These are phyloP conservation scores for Orthonevra nobilis DNA, from an alignment of 2,888 invertebrate species.

Conservation along the genomic window DNA sequence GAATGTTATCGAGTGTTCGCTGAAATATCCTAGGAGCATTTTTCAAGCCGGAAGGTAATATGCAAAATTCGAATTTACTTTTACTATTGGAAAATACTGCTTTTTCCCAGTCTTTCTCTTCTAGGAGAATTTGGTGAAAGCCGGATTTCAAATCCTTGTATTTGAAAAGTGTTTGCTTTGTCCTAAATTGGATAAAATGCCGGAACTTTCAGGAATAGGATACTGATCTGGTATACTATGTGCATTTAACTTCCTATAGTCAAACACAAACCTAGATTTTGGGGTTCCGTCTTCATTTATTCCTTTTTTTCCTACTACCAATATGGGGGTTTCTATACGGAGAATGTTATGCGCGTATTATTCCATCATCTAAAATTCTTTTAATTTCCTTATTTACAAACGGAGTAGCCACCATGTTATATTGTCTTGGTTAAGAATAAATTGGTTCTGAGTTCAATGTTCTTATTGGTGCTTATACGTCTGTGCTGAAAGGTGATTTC, in stretches of 20 bases:
- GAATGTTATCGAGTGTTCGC: constrained; percentile 6
- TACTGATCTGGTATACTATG: constrained; percentile 45
- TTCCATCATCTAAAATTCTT: constrained; percentile 25
- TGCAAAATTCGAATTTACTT: constrained; percentile 14
- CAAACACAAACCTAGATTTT: constrained; percentile 40
- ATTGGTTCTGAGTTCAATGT: constrained; percentile 46
- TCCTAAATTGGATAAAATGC: constrained; percentile 36
- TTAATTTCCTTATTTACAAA: constrained; percentile 44
- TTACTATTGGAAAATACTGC: neutral
- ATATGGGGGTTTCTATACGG: constrained; percentile 34
- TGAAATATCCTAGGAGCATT: no score
- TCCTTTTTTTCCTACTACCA: constrained; percentile 41
- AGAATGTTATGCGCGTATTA: constrained; percentile 27
- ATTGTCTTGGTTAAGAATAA: no score
- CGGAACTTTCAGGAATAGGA: constrained; percentile 29
- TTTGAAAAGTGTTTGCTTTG: constrained; percentile 27
- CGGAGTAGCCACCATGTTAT: constrained; percentile 26
- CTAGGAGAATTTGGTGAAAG: constrained; percentile 44
- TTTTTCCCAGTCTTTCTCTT: constrained; percentile 26
- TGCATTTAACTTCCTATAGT: constrained; percentile 47
- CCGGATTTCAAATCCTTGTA: constrained; percentile 14
- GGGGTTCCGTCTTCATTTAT: constrained; percentile 19
- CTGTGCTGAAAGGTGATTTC: constrained; percentile 45
- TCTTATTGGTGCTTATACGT: constrained; percentile 17
- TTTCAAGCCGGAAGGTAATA: no score